Percentiles rank a stretch among this genome's conserved stretches.
Evolutionary conservation across 2,113 vertebrate species (phyloP).

Genomic region (Paramormyrops kingsleyae): DNA sequence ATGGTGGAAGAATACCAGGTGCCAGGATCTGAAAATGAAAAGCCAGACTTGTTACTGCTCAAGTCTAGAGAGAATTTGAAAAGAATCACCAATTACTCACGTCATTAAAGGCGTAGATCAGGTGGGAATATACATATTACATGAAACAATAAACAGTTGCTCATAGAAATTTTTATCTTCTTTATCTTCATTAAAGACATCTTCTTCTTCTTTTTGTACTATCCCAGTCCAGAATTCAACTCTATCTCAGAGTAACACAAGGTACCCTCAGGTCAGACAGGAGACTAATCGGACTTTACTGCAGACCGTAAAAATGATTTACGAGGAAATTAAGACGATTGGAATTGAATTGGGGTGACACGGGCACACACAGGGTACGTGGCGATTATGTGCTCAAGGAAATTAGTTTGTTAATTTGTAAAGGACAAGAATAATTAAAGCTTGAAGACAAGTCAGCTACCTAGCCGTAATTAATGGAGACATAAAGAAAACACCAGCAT

Average conservation of each 20-base stretch:
- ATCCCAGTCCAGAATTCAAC: background rate
- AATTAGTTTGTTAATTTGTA: constrained; percentile 43
- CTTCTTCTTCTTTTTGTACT: background rate
- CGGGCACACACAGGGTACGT: constrained; percentile 20
- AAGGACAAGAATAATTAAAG: constrained; percentile 37
- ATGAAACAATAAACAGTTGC: background rate
- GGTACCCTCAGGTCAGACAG: constrained; percentile 21
- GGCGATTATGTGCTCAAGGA: constrained; percentile 32
- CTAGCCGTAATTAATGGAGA: constrained; percentile 27
- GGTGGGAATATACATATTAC: background rate
- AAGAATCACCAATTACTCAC: background rate
- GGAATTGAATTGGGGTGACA: constrained; percentile 35
- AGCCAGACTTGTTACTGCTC: background rate
- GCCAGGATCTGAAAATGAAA: background rate
- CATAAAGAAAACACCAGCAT: constrained; percentile 21
- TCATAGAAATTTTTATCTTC: background rate
- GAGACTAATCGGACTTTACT: constrained; percentile 24
- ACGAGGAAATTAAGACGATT: constrained; percentile 32
- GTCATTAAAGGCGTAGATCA: background rate
- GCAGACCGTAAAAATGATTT: constrained; percentile 32
- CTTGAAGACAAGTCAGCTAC: constrained; percentile 18
- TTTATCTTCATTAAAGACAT: background rate
- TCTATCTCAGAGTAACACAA: constrained; percentile 7
- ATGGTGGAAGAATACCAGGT: background rate
- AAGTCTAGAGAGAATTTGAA: background rate